Evolutionary conservation across 2,113 vertebrate species (phyloP).

Genomic region (Ptychochromis oligacanthus): DNA sequence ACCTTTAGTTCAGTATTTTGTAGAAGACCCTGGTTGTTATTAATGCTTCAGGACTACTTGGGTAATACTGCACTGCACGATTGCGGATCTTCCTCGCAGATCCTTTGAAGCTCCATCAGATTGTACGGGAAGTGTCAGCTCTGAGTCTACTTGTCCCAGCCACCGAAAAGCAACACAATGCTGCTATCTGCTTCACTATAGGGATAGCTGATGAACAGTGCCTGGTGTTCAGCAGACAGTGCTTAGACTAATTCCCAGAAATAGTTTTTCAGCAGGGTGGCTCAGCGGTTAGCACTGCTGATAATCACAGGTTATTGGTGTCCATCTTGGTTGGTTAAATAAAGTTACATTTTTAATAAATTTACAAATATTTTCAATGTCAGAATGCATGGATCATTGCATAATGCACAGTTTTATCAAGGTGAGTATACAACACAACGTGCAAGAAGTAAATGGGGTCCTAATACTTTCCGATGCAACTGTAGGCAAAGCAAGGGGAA

Average conservation of each 20-base stretch:
- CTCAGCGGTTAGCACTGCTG: background rate
- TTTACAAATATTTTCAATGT: background rate
- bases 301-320: background rate
- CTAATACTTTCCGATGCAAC: background rate
- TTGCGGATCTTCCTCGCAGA: background rate
- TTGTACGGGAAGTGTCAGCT: background rate
- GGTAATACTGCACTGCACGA: background rate
- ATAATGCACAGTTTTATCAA: too few species aligned
- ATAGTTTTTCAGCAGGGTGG: too few species aligned
- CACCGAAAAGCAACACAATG: background rate
- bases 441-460: background rate
- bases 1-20: background rate
- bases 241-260: too few species aligned
- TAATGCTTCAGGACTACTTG: background rate
- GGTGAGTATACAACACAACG: too few species aligned
- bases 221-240: too few species aligned
- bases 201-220: too few species aligned
- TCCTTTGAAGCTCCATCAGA: fast-evolving
- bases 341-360: background rate
- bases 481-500: background rate
- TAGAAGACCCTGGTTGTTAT: background rate
- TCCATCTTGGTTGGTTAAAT: fast-evolving
- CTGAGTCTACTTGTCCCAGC: background rate
- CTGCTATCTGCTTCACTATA: background rate
- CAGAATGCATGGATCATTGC: background rate